Base-by-base conservation (phyloP, 1,140 invertebrate genomes). In the Aphelenchoides fujianensis region DNA sequence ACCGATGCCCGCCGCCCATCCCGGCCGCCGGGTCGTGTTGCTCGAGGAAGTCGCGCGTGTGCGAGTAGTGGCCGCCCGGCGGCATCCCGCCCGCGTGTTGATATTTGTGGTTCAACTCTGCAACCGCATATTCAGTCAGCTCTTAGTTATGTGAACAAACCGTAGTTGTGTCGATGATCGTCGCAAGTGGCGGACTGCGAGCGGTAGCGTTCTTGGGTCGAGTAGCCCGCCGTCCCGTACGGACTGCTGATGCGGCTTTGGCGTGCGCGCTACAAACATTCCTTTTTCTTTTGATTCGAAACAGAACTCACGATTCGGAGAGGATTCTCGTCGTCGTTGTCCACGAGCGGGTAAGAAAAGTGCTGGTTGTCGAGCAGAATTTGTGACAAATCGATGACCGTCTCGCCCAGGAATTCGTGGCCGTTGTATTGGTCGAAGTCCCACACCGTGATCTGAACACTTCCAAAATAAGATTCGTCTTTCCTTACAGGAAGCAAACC, bases 401-500 rank as follows among this genome's bases (percentile, higher is more conserved):
- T 88, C 88, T 98, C 95, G 36, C 96, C 96, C 34, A 98, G 88
- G 85, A 97, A 97, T 85, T 97, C 93, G 84, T 94, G 95, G 67
- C 91, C 82, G 19, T 78, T 72, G 83, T 92, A 93, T 70, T 92
- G 89, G 76, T 95, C 92, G 85, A 95, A 93, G 86, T 98, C 95
- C 94, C 94, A 98, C 1, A 97, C 90, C 3, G 94, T 97, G n/a
- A 76, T 74, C 73, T 74, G 36, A n/a, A 68, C n/a, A 67, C 2
- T 31, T 67, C n/a, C n/a, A n/a, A n/a, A n/a, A n/a, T 67, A 61
- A 9, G 12, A 61, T 9, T 19, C 12, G 53, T 9, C 12, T 61
- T 19, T 61, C 9, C 53, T 12, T 12, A 61, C n/a, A 61, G 31
- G 53, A 27, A 1, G n/a, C 19, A 31, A 57, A 97, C 91, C 88